Conservation (phyloP, 2,888 invertebrate species). For the Dryocosmus kuriphilus region DNA sequence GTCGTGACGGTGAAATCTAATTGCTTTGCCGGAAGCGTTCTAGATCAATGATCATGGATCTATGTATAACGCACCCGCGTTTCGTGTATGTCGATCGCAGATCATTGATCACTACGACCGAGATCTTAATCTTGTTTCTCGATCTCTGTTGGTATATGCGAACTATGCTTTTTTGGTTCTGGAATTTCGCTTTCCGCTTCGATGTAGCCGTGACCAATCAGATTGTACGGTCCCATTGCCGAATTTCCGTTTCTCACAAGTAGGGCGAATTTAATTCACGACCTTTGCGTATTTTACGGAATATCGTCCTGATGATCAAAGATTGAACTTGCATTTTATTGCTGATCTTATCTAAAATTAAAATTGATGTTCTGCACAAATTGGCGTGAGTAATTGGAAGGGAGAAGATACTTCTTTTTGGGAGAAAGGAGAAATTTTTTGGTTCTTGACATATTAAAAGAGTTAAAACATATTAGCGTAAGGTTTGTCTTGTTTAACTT, state of each 20-base stretch:
- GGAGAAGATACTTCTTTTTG: conserved; percentile 14
- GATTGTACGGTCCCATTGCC: not conserved
- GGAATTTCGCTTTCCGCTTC: not conserved
- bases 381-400: conserved; percentile 17
- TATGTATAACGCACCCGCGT: conserved; percentile 1
- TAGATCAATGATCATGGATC: conserved; percentile 25
- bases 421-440: not conserved
- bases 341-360: conserved; percentile 32
- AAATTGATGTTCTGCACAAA: not conserved
- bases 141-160: not conserved
- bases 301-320: conserved; percentile 10
- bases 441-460: not conserved
- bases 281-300: not conserved
- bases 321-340: conserved; percentile 26
- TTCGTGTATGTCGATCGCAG: conserved; percentile 7
- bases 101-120: conserved; percentile 11
- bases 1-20: conserved; percentile 26
- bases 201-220: not conserved
- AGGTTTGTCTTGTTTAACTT: not conserved
- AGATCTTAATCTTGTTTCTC: conserved; percentile 23
- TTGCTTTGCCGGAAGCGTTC: conserved; percentile 25
- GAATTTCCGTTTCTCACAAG: not conserved
- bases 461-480: not conserved
- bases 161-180: not conserved
- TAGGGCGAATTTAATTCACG: not conserved